Evolutionary conservation across 2,888 invertebrate species (phyloP).

Genomic region (Latrodectus elegans): DNA sequence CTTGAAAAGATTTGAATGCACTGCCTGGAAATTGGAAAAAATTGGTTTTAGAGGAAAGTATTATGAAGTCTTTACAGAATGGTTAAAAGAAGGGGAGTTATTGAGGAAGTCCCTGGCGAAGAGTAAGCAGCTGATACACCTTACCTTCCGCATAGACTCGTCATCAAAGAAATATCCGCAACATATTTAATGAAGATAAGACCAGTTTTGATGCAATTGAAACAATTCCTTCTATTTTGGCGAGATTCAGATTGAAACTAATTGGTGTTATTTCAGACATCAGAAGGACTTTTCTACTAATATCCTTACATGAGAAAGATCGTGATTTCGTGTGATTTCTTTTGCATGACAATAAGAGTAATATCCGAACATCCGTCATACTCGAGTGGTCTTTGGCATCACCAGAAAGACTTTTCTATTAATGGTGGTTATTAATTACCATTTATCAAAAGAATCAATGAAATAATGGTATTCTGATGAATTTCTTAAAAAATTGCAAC

Average conservation of each 20-base stretch:
- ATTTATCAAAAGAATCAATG: no score
- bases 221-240: no score
- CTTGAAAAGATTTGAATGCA: conserved; percentile 27
- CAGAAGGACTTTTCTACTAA: no score
- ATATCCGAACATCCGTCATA: neutral
- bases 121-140: neutral
- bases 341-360: neutral
- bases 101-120: conserved; percentile 2
- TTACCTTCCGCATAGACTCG: conserved; percentile 16
- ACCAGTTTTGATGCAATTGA: no score
- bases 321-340: no score
- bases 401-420: no score
- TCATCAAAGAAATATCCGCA: conserved; percentile 11
- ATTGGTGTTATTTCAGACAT: no score
- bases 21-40: conserved; percentile 7
- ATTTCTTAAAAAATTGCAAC: neutral
- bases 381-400: neutral
- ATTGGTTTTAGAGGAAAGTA: no score
- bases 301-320: no score
- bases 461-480: no score
- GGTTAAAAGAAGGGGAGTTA: conserved; percentile 2
- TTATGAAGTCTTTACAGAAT: neutral
- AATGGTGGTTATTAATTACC: no score
- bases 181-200: conserved; percentile 8
- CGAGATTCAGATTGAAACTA: no score